phyloP scores from a whole-genome alignment of 2,797 vertebrate species.

The Alfaro cultratus region DNA sequence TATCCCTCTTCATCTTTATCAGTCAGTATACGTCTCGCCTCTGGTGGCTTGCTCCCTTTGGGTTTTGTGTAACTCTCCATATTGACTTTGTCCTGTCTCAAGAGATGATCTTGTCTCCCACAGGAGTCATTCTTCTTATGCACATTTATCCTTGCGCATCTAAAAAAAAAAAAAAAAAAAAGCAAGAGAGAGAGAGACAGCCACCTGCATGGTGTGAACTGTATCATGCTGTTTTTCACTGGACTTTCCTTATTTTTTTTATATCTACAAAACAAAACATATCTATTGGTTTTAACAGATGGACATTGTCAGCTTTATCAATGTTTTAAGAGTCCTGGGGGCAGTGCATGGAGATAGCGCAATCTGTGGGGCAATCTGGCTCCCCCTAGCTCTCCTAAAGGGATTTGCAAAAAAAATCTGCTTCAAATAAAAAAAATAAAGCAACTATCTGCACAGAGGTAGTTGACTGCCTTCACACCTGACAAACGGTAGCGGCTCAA shows the following conservation, averaged over 20 bases:
- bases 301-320: neutral
- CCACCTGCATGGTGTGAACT: neutral
- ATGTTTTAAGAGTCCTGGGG: neutral
- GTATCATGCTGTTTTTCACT: neutral
- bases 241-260: neutral
- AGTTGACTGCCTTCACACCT: neutral
- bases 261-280: neutral
- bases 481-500: neutral
- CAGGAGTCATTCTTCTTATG: constrained; percentile 52
- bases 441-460: neutral
- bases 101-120: constrained; percentile 63
- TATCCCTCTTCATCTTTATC: constrained; percentile 49
- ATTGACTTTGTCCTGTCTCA: constrained; percentile 72
- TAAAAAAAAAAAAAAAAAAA: neutral
- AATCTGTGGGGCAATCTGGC: neutral
- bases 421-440: constrained; percentile 5
- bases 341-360: neutral
- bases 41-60: constrained; percentile 67
- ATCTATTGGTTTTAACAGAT: neutral
- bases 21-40: constrained; percentile 44
- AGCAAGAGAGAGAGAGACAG: constrained; percentile 2
- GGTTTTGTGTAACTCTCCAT: constrained; percentile 61
- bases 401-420: neutral
- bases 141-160: constrained; percentile 31
- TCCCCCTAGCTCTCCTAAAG: neutral